Evolutionary conservation across 2,797 vertebrate genomes (phyloP), one percentile per base, ranked within the genome.

Genomic region (Hoplostethus atlanticus): DNA sequence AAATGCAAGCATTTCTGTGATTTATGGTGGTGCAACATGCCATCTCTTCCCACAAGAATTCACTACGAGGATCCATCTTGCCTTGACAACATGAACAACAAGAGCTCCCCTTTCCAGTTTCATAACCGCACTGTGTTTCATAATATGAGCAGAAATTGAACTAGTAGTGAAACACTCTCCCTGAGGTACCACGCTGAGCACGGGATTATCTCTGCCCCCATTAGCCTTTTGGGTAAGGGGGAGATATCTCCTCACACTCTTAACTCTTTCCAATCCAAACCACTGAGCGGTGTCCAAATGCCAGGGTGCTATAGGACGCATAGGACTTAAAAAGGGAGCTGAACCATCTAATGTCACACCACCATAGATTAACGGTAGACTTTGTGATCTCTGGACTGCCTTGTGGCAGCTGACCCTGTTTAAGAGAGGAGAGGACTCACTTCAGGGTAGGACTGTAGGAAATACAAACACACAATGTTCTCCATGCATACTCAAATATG

Each of bases 161-260:
- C 77, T 31, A 84, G 79, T 76, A 51, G 73, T 76, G 64, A 88
- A 90, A 76, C 53, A 1, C 65, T 68, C 72, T 87, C 88, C 85
- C 83, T 69, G 67, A 79, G 84, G 85, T 81, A 76, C 68, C 78
- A 75, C 53, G 51, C 80, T 79, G 75, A 80, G 84, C 84, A 76
- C 31, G 6, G 75, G 88, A 89, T 92, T 87, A 91, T 87, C 80
- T 83, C 79, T 87, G 87, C 73, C 81, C 86, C 76, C 64, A 81
- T 91, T 87, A 84, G 71, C 84, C 83, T 86, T 77, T 69, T 80
- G 75, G 80, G 86, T 83, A 79, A 81, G 57, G 59, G 68, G 75
- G 83, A 70, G 69, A 79, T 57, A 71, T 84, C 79, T 50, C 84
- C 77, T 71, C 81, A 70, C 51, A 77, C 60, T 67, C 40, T 1